These are phyloP conservation scores for Amiota communis DNA, from an alignment of 2,888 invertebrate genomes.

Conservation along the genomic window DNA sequence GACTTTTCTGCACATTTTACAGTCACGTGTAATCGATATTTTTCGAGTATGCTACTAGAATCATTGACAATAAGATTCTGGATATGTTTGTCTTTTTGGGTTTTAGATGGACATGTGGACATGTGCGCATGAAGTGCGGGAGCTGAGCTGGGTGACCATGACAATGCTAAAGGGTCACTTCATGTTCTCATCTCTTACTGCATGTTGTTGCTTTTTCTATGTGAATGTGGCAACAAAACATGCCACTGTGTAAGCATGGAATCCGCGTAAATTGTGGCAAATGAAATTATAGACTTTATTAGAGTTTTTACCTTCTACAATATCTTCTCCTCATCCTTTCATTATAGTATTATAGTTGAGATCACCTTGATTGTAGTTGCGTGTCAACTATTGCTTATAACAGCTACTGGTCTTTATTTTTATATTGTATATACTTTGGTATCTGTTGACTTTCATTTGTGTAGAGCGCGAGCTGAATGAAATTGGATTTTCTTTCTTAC, in stretches of 20 bases:
- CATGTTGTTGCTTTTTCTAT: slow-evolving; percentile 9
- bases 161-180: slow-evolving; percentile 48
- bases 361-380: slow-evolving; percentile 27
- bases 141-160: background rate
- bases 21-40: slow-evolving; percentile 66
- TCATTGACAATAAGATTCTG: slow-evolving; percentile 41
- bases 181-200: slow-evolving; percentile 42
- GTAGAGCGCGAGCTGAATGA: slow-evolving; percentile 12
- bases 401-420: slow-evolving; percentile 53
- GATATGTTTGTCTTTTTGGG: background rate
- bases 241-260: slow-evolving; percentile 51
- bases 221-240: slow-evolving; percentile 41
- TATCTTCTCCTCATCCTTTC: background rate
- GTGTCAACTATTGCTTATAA: slow-evolving; percentile 32
- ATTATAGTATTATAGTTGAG: background rate
- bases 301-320: slow-evolving; percentile 24
- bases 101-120: background rate
- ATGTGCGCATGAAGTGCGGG: background rate
- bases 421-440: too few relatives aligned
- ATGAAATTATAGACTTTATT: slow-evolving; percentile 57
- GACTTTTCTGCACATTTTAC: slow-evolving; percentile 18
- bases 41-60: slow-evolving; percentile 53
- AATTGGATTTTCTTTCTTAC: too few relatives aligned
- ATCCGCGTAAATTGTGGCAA: slow-evolving; percentile 43
- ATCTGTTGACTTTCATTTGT: slow-evolving; percentile 17